Evolutionary conservation across 2,797 vertebrate genomes (phyloP).

Genomic region (Hyperoplus lanceolatus): DNA sequence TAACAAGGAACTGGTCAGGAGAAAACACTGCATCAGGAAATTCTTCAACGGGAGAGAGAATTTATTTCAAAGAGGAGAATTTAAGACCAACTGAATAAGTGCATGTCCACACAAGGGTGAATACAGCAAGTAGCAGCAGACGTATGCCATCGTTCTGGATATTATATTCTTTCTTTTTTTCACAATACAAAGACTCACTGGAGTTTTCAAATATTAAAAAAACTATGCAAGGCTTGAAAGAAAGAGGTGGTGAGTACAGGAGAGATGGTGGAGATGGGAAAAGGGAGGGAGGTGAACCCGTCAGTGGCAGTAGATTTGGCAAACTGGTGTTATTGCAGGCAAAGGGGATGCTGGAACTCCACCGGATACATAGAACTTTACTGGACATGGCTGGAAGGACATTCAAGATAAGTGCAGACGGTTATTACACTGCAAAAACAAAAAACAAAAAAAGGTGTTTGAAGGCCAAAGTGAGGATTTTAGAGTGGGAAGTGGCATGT

Average conservation of each 20-base stretch:
- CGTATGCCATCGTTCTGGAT: neutral
- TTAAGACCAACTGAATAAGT: neutral
- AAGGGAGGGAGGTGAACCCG: constrained; percentile 51
- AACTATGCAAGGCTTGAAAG: neutral
- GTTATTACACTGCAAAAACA: constrained; percentile 30
- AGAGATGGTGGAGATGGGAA: constrained; percentile 26
- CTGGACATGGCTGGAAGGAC: constrained; percentile 38
- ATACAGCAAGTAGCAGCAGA: neutral
- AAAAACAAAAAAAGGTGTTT: constrained; percentile 18
- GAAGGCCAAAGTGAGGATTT: constrained; percentile 47
- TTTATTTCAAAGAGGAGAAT: neutral
- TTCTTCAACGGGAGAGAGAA: neutral
- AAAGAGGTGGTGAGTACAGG: constrained; percentile 11
- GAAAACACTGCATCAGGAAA: constrained; percentile 19
- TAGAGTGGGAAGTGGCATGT: constrained; percentile 20
- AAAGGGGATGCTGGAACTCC: constrained; percentile 31
- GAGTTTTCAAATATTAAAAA: constrained; percentile 33
- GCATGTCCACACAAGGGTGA: neutral
- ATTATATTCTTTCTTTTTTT: neutral
- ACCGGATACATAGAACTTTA: constrained; percentile 44
- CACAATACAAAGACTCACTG: constrained; percentile 1
- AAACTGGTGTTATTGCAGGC: constrained; percentile 62
- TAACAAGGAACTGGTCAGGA: constrained; percentile 22
- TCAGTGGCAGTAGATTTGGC: constrained; percentile 67
- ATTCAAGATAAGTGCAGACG: constrained; percentile 36